These are phyloP conservation scores for Varecia variegata DNA, from an alignment of 2,797 vertebrate genomes.

Conservation along the genomic window DNA sequence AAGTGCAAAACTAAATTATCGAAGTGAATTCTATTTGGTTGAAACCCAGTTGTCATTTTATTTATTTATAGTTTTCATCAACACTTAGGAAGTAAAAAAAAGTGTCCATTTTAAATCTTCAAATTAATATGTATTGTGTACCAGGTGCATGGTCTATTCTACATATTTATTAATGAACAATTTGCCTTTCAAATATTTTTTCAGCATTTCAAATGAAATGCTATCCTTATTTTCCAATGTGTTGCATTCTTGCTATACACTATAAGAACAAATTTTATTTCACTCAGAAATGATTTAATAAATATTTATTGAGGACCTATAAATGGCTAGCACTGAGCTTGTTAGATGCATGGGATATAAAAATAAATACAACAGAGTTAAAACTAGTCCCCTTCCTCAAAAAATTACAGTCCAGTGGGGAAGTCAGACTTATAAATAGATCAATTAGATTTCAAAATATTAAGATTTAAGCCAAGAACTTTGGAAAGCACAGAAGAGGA, in stretches of 20 bases:
- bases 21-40: neutral
- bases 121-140: neutral
- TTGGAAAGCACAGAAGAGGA: neutral
- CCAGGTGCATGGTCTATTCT: neutral
- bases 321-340: slow-evolving; percentile 17
- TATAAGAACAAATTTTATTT: slow-evolving; percentile 16
- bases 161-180: neutral
- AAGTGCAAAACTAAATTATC: neutral
- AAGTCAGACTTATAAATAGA: neutral
- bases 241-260: neutral
- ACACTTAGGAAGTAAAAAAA: slow-evolving; percentile 11
- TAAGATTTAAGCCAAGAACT: neutral
- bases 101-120: neutral
- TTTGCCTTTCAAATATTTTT: slow-evolving; percentile 50
- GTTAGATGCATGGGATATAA: neutral
- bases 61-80: slow-evolving; percentile 27
- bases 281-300: neutral
- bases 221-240: neutral
- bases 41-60: neutral
- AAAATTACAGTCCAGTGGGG: neutral
- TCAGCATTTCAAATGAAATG: slow-evolving; percentile 37
- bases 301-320: slow-evolving; percentile 40
- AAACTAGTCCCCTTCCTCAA: neutral
- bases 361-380: neutral
- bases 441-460: neutral